Evolutionary conservation across 2,888 invertebrate genomes (phyloP), one percentile per base, ranked within the genome.

Genomic region (Polymixis lichenea): DNA sequence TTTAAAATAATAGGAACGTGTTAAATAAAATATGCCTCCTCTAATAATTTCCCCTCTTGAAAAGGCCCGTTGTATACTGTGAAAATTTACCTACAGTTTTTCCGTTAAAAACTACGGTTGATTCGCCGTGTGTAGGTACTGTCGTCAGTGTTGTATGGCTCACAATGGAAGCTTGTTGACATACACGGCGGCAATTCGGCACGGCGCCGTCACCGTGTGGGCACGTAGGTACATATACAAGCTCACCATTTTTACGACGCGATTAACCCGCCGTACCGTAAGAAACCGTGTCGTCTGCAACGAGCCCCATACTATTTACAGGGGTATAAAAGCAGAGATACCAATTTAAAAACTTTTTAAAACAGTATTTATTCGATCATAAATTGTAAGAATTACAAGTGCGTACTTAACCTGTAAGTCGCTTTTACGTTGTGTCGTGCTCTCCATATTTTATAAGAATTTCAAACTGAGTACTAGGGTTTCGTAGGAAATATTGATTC

Each of bases 301-400:
- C 60, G 9, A 19, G 11, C 19, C 17, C 55, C n/a, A 32, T 4
- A 58, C 19, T 51, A 53, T 13, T 8, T 51, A n/a, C 46, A 8
- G 22, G 51, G 15, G 69, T 43, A 46, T 28, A n/a, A 69, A 53
- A 19, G 15, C 22, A 25, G 61, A 65, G 46, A 62, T 55, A 65
- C 56, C 13, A 61, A 71, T 68, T 71, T 43, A 58, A 71, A 61
- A 68, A 66, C 51, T 70, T 68, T 68, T 71, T 68, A 19, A 64
- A 73, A 60, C 51, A 53, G 17, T 76, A 65, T 83, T 56, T 71
- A 71, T 81, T 46, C 17, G 43, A 28, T 67, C 69, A 70, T 83
- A 84, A 83, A 83, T 84, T 72, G 25, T 61, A 11, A 49, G 66
- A 51, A 72, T 70, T 70, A 82, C 65, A 61, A 75, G 46, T 65